Base-by-base conservation (phyloP, 2,113 vertebrate genomes). In the Ailuropoda melanoleuca region DNA sequence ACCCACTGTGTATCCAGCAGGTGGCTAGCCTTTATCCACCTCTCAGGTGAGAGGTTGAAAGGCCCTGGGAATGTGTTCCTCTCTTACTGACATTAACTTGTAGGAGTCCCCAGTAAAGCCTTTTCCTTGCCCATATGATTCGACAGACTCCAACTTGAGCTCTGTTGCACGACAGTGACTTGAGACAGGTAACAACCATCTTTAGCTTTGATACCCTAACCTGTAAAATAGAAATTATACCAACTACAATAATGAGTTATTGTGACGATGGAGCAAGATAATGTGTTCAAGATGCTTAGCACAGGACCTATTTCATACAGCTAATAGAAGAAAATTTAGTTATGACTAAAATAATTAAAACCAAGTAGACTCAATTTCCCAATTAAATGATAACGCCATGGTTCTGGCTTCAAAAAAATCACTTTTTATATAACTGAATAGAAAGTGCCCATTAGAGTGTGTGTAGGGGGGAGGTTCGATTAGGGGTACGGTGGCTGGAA, bases 311-410 rank as follows among this genome's bases (percentile, higher is more conserved):
- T 78, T 92, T 77, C 72, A 90, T 29, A 86, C 21, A 13, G 17
- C 43, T 70, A 91, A 75, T 18, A 56, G 56, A 81, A 96, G 68
- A 85, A 87, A 89, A 80, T 55, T 88, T 60, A 70, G 50, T 90
- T 95, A 86, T 60, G 29, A 29, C 48, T 80, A 80, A 55, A 93
- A 53, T 62, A 90, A 89, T 95, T 62, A 93, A 93, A 94, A 46
- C 29, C 34, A 68, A 87, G 48, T 37, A 84, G 82, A 50, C 4
- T 37, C 83, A 70, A 6, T 87, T 96, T 93, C 66, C 82, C 48
- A 93, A 58, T 12, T 80, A 74, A 93, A 87, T 74, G 39, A 93
- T 80, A 96, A 53, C 55, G 37, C 8, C 15, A 50, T 37, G 12
- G 48, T 72, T 34, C 39, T 87, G 60, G 23, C 62, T 83, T 87